Percentiles rank a stretch among this genome's conserved stretches.
phyloP scores from a whole-genome alignment of 2,888 invertebrate species.

The Eupithecia vulgata region DNA sequence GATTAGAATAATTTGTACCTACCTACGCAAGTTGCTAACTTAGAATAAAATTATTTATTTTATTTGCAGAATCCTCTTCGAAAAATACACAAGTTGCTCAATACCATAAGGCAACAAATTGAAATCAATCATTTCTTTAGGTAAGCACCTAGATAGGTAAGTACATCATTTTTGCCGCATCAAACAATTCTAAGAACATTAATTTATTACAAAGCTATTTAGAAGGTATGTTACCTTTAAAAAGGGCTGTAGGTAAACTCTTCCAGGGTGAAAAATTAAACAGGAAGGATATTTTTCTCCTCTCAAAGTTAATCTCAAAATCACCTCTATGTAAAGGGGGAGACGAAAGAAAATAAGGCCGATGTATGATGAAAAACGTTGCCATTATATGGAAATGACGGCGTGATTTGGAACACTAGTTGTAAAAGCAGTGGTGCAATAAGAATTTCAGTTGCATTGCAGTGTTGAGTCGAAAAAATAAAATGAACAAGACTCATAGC shows the following conservation, averaged over 20 bases:
- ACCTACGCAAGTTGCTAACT: background rate
- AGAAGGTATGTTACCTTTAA: background rate
- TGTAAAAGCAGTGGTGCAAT: slow-evolving; percentile 21
- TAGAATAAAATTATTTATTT: background rate
- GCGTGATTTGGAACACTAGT: slow-evolving; percentile 56
- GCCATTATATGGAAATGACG: slow-evolving; percentile 59
- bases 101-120: background rate
- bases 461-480: slow-evolving; percentile 6
- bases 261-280: background rate
- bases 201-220: background rate
- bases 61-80: background rate
- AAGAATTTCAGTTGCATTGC: slow-evolving; percentile 10
- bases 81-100: background rate
- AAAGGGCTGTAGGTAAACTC: background rate
- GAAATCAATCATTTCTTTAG: background rate
- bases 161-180: background rate
- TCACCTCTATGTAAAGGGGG: slow-evolving; percentile 52
- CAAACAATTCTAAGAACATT: background rate
- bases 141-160: background rate
- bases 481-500: slow-evolving; percentile 9
- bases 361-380: slow-evolving; percentile 64
- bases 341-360: slow-evolving; percentile 47
- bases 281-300: slow-evolving; percentile 1
- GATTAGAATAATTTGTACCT: slow-evolving; percentile 21
- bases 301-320: slow-evolving; percentile 49